phyloP scores from a whole-genome alignment of 2,113 vertebrate genomes.

The Pelecanus crispus region DNA sequence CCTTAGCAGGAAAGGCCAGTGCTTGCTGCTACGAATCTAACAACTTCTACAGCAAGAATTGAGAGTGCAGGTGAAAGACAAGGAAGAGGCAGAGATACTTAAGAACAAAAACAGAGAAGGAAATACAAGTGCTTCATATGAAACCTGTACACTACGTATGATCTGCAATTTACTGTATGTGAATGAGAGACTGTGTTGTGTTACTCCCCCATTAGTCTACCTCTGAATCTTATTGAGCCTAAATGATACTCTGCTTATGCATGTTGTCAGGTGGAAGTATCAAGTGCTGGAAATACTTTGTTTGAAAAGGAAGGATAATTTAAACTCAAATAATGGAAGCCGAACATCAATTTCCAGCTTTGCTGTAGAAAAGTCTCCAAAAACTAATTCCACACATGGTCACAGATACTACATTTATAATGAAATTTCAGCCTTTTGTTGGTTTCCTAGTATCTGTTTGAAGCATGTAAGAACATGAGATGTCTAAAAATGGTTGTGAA shows the following conservation, averaged over 20 bases:
- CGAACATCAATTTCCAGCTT: neutral
- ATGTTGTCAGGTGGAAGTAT: neutral
- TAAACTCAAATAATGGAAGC: neutral
- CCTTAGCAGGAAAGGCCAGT: neutral
- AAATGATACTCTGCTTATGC: neutral
- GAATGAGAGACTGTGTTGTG: neutral
- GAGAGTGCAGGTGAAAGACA: neutral
- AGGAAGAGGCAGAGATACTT: neutral
- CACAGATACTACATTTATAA: neutral
- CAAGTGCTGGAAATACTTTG: neutral
- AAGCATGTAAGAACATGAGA: neutral
- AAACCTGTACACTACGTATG: neutral
- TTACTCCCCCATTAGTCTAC: neutral
- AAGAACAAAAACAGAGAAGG: neutral
- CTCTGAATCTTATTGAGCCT: neutral
- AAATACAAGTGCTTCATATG: neutral
- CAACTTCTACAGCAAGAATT: neutral
- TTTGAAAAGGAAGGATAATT: neutral
- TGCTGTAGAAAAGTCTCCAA: neutral
- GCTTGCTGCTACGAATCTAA: neutral
- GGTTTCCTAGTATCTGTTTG: neutral
- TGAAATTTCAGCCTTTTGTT: neutral
- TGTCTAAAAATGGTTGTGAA: neutral
- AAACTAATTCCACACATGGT: neutral
- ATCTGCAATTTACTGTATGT: neutral